phyloP scores from a whole-genome alignment of 1,140 invertebrate species.

The Mercenaria mercenaria region DNA sequence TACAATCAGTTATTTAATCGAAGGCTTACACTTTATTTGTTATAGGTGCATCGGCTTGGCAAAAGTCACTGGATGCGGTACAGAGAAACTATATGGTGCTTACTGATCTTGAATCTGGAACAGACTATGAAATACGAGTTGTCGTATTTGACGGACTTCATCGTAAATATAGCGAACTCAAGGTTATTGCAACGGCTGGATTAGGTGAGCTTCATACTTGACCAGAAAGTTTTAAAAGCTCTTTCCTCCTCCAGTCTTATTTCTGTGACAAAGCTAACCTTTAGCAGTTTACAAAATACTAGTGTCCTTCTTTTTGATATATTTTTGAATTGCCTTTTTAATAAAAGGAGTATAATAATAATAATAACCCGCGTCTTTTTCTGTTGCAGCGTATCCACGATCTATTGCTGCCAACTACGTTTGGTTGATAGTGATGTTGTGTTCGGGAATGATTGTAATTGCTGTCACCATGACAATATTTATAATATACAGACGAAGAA shows the following conservation, averaged over 20 bases:
- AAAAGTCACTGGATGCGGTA: slow-evolving; percentile 78
- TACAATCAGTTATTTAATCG: no score
- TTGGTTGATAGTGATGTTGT: slow-evolving; percentile 98
- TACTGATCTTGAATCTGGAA: slow-evolving; percentile 94
- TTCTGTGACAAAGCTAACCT: background rate
- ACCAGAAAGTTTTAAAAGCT: background rate
- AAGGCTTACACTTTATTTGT: no score
- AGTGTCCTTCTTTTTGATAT: background rate
- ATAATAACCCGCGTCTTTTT: no score
- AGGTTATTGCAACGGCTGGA: slow-evolving; percentile 73
- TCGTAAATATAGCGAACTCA: slow-evolving; percentile 71
- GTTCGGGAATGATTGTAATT: slow-evolving; percentile 96
- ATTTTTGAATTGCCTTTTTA: background rate
- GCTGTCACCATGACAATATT: slow-evolving; percentile 97
- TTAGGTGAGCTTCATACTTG: slow-evolving; percentile 73
- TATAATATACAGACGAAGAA: slow-evolving; percentile 60
- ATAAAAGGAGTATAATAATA: background rate
- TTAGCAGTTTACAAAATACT: background rate
- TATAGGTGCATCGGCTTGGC: slow-evolving; percentile 80
- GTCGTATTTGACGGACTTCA: slow-evolving; percentile 95
- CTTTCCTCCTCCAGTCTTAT: background rate
- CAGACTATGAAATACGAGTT: slow-evolving; percentile 94
- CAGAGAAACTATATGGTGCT: slow-evolving; percentile 87
- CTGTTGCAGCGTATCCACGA: slow-evolving; percentile 73
- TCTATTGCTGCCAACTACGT: slow-evolving; percentile 93